Evolutionary conservation across 1,140 invertebrate genomes (phyloP).

Genomic region (Rhyacophila brunnea): DNA sequence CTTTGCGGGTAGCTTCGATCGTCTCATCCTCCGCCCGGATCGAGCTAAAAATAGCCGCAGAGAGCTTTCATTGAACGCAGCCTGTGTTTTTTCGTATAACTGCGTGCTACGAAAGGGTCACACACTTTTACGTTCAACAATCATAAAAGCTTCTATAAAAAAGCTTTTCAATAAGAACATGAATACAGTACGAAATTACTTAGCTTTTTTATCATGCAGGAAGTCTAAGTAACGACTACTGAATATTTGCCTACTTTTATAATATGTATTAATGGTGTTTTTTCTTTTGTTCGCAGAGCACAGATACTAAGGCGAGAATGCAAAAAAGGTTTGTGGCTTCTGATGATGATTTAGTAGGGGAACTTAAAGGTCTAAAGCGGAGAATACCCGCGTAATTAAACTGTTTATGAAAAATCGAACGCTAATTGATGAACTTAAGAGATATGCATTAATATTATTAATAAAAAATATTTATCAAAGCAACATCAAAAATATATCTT

Average conservation of each 20-base stretch:
- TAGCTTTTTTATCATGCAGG: too few species aligned
- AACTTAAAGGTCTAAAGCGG: conserved; percentile 58
- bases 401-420: background rate
- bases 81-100: conserved; percentile 1
- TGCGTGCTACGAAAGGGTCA: background rate
- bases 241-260: too few species aligned
- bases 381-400: conserved; percentile 51
- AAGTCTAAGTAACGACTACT: too few species aligned
- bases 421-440: conserved; percentile 2
- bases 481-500: conserved; percentile 27
- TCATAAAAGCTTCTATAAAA: too few species aligned
- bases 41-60: conserved; percentile 26
- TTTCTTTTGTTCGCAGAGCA: conserved; percentile 39
- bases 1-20: conserved; percentile 11
- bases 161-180: too few species aligned
- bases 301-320: conserved; percentile 44
- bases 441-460: too few species aligned
- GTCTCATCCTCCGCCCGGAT: conserved; percentile 18
- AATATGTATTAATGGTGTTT: background rate
- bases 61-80: conserved; percentile 28
- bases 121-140: background rate
- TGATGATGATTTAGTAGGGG: conserved; percentile 56
- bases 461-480: conserved; percentile 5
- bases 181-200: too few species aligned
- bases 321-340: conserved; percentile 58